These are phyloP conservation scores for Cettia cetti DNA, from an alignment of 2,113 vertebrate species.

Conservation along the genomic window DNA sequence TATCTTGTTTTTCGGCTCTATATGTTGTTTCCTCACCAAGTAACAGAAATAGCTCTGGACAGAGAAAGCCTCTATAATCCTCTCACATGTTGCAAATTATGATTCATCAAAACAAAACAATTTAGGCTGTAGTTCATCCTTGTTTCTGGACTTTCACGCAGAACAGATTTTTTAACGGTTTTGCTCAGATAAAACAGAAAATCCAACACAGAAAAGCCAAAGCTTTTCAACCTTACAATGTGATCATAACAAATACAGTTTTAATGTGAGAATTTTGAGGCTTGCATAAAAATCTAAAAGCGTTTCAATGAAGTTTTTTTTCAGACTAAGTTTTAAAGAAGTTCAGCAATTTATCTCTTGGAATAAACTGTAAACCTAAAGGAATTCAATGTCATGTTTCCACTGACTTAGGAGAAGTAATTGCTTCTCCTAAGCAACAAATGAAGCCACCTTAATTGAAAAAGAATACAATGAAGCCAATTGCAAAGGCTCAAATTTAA, in stretches of 20 bases:
- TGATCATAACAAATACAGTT: neutral
- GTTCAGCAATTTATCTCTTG: neutral
- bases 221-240: neutral
- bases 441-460: neutral
- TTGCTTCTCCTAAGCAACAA: neutral
- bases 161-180: conserved; percentile 24
- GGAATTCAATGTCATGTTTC: neutral
- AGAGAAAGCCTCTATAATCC: conserved; percentile 23
- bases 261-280: neutral
- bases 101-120: conserved; percentile 1
- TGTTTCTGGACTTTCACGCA: neutral
- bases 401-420: neutral
- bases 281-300: neutral
- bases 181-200: conserved; percentile 31
- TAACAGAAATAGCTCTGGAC: neutral
- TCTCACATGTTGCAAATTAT: neutral
- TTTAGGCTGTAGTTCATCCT: neutral
- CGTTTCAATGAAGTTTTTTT: neutral
- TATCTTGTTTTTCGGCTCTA: neutral
- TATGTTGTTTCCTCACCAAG: neutral
- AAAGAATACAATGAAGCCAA: neutral
- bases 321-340: neutral
- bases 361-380: neutral
- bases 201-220: neutral
- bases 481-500: neutral